phyloP scores from a whole-genome alignment of 2,888 invertebrate species.

The Eupithecia dodoneata region DNA sequence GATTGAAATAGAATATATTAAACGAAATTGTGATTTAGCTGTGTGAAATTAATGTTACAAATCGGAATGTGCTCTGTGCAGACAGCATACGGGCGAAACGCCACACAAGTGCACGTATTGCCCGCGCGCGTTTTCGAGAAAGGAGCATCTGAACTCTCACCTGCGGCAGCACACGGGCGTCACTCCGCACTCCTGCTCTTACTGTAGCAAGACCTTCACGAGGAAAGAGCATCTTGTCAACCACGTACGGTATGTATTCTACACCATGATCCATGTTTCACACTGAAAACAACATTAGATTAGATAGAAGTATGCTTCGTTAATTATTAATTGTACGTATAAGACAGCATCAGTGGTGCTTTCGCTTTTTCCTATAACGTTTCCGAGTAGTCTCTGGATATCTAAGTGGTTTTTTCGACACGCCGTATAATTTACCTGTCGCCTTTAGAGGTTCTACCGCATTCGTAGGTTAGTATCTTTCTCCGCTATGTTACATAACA shows the following conservation, averaged over 20 bases:
- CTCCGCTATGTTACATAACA: slow-evolving; percentile 23
- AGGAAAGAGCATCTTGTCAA: slow-evolving; percentile 89
- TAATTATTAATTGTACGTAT: neutral
- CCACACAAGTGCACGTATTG: slow-evolving; percentile 89
- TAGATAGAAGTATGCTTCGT: neutral
- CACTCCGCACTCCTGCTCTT: slow-evolving; percentile 88
- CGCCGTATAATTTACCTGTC: neutral
- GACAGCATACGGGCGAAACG: slow-evolving; percentile 92
- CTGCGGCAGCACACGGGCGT: slow-evolving; percentile 89
- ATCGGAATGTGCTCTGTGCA: slow-evolving; percentile 82
- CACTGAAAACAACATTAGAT: neutral
- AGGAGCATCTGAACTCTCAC: slow-evolving; percentile 95
- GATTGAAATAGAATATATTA: slow-evolving; percentile 14
- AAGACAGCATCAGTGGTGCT: slow-evolving; percentile 2
- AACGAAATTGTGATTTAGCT: slow-evolving; percentile 22
- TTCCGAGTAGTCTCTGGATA: slow-evolving; percentile 1
- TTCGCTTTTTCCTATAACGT: neutral
- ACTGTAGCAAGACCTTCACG: slow-evolving; percentile 88
- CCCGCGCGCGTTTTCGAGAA: slow-evolving; percentile 86
- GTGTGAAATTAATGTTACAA: slow-evolving; percentile 50
- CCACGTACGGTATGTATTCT: slow-evolving; percentile 76
- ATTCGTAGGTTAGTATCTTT: neutral
- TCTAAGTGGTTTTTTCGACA: neutral
- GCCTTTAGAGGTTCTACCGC: neutral
- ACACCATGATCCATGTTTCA: neutral